These are phyloP conservation scores for Brachionus paranguensis DNA, from an alignment of 1,140 invertebrate genomes.

Conservation along the genomic window DNA sequence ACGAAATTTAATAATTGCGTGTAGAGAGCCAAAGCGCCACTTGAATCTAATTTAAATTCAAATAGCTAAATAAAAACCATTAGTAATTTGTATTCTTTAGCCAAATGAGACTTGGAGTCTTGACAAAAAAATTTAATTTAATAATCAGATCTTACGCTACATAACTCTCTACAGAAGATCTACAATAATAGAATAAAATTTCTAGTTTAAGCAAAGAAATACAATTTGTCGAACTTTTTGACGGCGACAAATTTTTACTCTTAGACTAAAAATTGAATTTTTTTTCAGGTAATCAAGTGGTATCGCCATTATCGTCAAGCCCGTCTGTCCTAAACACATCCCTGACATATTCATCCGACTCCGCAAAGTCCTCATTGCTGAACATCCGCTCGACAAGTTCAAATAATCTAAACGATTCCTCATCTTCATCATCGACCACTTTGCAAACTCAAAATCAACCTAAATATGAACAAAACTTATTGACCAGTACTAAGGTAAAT, in stretches of 20 bases:
- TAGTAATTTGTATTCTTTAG: neutral
- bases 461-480: neutral
- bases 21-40: neutral
- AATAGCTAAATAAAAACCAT: neutral
- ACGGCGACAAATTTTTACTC: neutral
- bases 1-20: neutral
- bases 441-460: neutral
- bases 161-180: neutral
- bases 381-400: neutral
- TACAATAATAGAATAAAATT: neutral
- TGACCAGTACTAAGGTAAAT: constrained; percentile 6
- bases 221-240: neutral
- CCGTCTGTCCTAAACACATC: neutral
- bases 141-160: constrained; percentile 1
- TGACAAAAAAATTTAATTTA: constrained; percentile 6
- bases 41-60: neutral
- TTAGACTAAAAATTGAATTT: neutral
- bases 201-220: constrained; percentile 20
- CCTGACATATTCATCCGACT: constrained; percentile 2
- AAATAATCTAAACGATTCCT: constrained; percentile 9
- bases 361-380: neutral
- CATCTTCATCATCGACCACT: constrained; percentile 19
- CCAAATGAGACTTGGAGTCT: neutral
- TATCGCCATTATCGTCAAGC: neutral
- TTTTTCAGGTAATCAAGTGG: constrained; percentile 6